phyloP scores from a whole-genome alignment of 2,888 invertebrate genomes.

The Pherbina coryleti region DNA sequence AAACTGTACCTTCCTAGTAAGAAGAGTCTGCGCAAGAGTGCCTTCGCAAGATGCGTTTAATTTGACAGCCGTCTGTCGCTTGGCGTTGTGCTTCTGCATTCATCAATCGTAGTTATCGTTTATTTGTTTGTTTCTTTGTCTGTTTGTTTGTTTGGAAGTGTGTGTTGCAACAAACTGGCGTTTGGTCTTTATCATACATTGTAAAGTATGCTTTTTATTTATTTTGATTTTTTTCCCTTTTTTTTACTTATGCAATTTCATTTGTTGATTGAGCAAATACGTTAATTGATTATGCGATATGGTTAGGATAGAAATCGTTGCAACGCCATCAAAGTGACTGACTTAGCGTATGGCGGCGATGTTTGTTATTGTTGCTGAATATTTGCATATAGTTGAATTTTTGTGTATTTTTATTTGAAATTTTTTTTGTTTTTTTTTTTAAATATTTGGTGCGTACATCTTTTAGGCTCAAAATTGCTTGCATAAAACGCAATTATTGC shows the following conservation, averaged over 20 bases:
- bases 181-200: not conserved
- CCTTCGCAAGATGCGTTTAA: too few species aligned
- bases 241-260: slow-evolving; percentile 14
- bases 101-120: slow-evolving; percentile 25
- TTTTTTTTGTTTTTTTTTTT: not conserved
- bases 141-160: not conserved
- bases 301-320: not conserved
- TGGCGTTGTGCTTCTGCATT: too few species aligned
- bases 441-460: not conserved
- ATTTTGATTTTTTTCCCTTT: not conserved
- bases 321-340: not conserved
- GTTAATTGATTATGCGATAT: slow-evolving; percentile 27
- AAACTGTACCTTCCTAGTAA: too few species aligned
- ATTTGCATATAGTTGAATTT: slow-evolving; percentile 6
- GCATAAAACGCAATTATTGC: slow-evolving; percentile 12
- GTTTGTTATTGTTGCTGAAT: slow-evolving; percentile 1
- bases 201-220: not conserved
- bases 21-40: too few species aligned
- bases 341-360: not conserved
- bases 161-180: not conserved
- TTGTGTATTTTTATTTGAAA: not conserved
- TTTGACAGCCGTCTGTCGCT: slow-evolving; percentile 30
- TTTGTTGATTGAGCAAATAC: slow-evolving; percentile 23
- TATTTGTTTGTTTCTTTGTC: slow-evolving; percentile 5
- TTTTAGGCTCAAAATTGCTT: not conserved